Base-by-base conservation (phyloP, 2,888 invertebrate genomes). In the Criorhina ranunculi region DNA sequence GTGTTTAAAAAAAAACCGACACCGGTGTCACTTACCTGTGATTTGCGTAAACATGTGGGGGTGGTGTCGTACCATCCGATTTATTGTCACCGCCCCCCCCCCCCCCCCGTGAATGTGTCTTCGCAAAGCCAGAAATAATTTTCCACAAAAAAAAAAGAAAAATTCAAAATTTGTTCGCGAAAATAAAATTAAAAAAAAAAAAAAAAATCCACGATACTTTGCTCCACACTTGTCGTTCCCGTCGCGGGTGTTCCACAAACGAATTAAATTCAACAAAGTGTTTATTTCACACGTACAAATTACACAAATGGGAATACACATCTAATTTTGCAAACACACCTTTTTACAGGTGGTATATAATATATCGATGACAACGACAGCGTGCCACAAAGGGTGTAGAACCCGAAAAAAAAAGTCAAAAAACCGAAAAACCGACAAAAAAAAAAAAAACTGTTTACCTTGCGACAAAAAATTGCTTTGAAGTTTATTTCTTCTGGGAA, bases 21-120 rank as follows among this genome's bases (percentile, higher is more conserved):
- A 64, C 46, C 72, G 64, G 49, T 64, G 64, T 55, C 46, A 70
- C 49, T 70, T 70, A 59, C 70, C 59, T 70, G 70, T 29, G 59
- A 15, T 59, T 59, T 33, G 49, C 5, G 19, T 33, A 42, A 53
- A 42, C 8, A 15, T 44, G 73, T 46, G 46, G 44, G 64, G 64
- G 53, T 40, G 35, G 29, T 29, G 42, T 46, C 49, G 11, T 12
- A 17, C 55, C 66, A 44, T 49, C 31, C 29, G 57, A 64, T 17
- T 9, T 6, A 4, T 24, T 24, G 12, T 24, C n/a, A n/a, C n/a
- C n/a, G n/a, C n/a, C n/a, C n/a, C n/a, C n/a, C n/a, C n/a, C n/a
- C n/a, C n/a, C n/a, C n/a, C n/a, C n/a, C n/a, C n/a, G 62, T 73
- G 53, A 44, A 44, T 73, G 59, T 59, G 57, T 42, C 24, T 19